Evolutionary conservation across 1,140 invertebrate species (phyloP), one percentile per base, ranked within the genome.

Genomic region (Drosophila jambulina): DNA sequence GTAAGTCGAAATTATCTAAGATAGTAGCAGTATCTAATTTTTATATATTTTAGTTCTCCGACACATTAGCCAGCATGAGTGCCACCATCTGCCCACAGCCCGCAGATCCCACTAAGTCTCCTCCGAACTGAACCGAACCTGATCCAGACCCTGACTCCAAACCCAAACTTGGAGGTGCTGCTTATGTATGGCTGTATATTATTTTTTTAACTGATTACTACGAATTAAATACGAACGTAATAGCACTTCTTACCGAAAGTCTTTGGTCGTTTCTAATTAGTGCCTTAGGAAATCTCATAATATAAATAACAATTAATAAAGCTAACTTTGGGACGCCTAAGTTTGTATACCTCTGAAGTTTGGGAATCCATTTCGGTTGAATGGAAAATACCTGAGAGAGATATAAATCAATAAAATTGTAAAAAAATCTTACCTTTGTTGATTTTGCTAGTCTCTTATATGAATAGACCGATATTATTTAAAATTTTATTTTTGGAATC

Each of bases 31-130:
- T 17, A 2, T 23, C 4, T 42, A 1, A 38, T 1, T 40, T 17
- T 43, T 1, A 12, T 49, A 17, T 7, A 8, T 72, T 74, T 17
- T 29, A 74, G 70, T 72, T 49, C 25, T 79, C 13, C 57, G 36
- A 1, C 57, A 57, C n/a, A 78, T 78, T 12, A 63, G 51, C 21
- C 75, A 48, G 12, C 58, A 58, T 29, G 75, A 78, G 27, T 78
- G 76, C 38, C 64, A 63, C 48, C 76, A 51, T 36, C 36, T 78
- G 45, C 53, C 63, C 13, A 42, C 63, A 25, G 57, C 48, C 17
- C 38, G 40, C 42, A 43, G 25, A 34, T 15, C 48, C n/a, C 65
- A 60, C 40, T 78, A 45, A 51, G 12, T 7, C 4, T 25, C n/a
- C 13, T 5, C 6, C 13, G 17, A 43, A 42, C 19, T 32, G 4